Conservation (phyloP, 2,797 vertebrate genomes). For the Melanotaenia trifasciata region DNA sequence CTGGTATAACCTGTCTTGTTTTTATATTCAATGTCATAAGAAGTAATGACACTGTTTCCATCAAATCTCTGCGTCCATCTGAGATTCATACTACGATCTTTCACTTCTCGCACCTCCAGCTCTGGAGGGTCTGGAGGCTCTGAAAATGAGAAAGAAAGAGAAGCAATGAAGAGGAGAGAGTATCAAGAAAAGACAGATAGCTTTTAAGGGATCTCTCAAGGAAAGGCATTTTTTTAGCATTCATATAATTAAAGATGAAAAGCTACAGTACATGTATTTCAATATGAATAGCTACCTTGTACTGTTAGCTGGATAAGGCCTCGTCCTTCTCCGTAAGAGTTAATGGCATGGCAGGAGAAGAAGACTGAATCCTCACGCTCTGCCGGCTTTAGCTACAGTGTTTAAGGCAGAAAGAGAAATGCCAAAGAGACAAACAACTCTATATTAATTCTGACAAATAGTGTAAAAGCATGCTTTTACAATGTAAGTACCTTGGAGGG, state of each 20-base stretch:
- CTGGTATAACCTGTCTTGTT: conserved; percentile 91
- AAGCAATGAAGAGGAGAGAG: neutral
- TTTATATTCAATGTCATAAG: conserved; percentile 98
- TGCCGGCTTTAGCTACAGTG: conserved; percentile 91
- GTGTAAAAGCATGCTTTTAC: conserved; percentile 27
- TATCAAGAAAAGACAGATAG: neutral
- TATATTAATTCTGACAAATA: conserved; percentile 22
- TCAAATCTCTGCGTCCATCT: conserved; percentile 97
- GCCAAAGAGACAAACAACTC: conserved; percentile 39
- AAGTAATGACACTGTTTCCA: conserved; percentile 96
- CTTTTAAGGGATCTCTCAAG: neutral
- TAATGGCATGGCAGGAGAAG: conserved; percentile 98
- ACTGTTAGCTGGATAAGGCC: conserved; percentile 98
- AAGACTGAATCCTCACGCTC: conserved; percentile 97
- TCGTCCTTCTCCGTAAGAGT: conserved; percentile 96
- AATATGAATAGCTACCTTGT: conserved; percentile 86
- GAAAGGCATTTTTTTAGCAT: neutral
- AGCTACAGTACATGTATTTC: conserved; percentile 5
- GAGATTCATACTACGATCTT: conserved; percentile 97
- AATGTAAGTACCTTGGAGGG: neutral
- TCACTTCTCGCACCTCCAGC: conserved; percentile 96
- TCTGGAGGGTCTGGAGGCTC: conserved; percentile 97
- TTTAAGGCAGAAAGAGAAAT: conserved; percentile 35
- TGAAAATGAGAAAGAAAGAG: conserved; percentile 60
- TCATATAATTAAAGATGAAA: conserved; percentile 16